Conservation (phyloP, 2,797 vertebrate genomes). For the Sarcophilus harrisii region DNA sequence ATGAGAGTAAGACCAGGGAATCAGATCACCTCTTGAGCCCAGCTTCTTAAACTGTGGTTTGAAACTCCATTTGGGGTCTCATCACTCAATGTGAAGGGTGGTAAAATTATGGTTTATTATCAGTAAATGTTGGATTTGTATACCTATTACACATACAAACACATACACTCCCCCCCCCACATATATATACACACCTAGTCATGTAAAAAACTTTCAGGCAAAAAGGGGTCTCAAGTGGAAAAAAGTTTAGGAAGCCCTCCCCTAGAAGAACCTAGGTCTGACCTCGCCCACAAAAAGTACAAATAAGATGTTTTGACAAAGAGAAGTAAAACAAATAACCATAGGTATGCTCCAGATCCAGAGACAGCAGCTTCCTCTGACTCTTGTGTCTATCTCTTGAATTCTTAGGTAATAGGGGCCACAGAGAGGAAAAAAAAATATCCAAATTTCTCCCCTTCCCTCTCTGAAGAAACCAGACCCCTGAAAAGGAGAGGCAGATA, state of each 20-base stretch:
- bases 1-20: neutral
- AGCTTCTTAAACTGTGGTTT: no score
- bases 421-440: neutral
- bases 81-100: no score
- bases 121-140: no score
- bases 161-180: no score
- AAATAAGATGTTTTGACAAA: neutral
- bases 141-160: no score
- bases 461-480: neutral
- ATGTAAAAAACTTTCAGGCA: no score
- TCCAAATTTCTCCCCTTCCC: neutral
- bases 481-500: neutral
- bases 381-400: neutral
- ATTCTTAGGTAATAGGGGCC: neutral
- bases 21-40: neutral
- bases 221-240: no score
- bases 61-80: no score
- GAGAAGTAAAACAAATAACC: neutral
- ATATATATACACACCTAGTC: no score
- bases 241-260: no score
- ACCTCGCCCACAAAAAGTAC: neutral
- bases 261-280: neutral
- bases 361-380: neutral
- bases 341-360: neutral
- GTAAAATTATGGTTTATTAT: no score